phyloP scores from a whole-genome alignment of 2,888 invertebrate species.

The Phlogophora meticulosa region DNA sequence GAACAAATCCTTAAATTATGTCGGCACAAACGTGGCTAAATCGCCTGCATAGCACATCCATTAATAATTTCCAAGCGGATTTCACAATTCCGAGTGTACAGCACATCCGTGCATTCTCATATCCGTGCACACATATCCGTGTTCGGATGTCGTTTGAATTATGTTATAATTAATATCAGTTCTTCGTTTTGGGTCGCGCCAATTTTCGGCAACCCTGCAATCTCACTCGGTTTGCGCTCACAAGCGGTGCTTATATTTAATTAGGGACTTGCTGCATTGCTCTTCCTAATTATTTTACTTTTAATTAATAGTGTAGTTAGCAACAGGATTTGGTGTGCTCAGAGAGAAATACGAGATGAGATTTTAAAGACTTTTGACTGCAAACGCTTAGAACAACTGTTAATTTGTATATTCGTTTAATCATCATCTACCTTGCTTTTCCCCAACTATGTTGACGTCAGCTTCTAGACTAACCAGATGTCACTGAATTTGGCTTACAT shows the following conservation, averaged over 20 bases:
- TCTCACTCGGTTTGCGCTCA: constrained; percentile 15
- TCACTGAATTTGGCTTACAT: no score
- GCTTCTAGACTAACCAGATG: no score
- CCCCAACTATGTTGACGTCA: no score
- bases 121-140: constrained; percentile 18
- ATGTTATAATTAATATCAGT: constrained; percentile 32
- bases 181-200: constrained; percentile 6
- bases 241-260: constrained; percentile 8
- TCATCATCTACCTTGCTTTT: no score
- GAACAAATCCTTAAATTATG: constrained; percentile 28
- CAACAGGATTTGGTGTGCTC: background rate
- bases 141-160: constrained; percentile 24
- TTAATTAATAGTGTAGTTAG: background rate
- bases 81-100: constrained; percentile 22
- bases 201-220: constrained; percentile 9
- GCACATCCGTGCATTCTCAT: constrained; percentile 9
- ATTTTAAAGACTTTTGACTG: background rate
- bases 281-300: constrained; percentile 9
- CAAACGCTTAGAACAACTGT: background rate
- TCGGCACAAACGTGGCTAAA: constrained; percentile 14
- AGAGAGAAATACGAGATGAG: background rate
- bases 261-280: background rate
- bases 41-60: constrained; percentile 12
- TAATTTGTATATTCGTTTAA: no score
- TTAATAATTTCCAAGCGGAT: constrained; percentile 41